Evolutionary conservation across 2,797 vertebrate species (phyloP).

Genomic region (Pangasius krempfi): DNA sequence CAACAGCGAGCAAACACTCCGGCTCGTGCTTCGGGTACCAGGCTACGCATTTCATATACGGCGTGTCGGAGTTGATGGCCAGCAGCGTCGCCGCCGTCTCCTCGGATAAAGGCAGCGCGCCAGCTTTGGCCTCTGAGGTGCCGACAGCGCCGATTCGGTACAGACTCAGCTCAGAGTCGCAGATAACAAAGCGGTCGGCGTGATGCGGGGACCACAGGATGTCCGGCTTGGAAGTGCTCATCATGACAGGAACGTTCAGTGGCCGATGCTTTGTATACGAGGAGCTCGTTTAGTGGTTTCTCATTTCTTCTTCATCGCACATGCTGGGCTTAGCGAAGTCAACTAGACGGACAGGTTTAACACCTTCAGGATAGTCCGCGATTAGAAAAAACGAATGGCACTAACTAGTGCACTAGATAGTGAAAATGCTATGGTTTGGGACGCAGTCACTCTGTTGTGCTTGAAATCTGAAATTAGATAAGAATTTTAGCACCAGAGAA

Average conservation of each 20-base stretch:
- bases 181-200: slow-evolving; percentile 93
- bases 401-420: background rate
- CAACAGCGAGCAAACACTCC: slow-evolving; percentile 94
- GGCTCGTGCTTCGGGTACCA: slow-evolving; percentile 98
- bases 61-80: slow-evolving; percentile 95
- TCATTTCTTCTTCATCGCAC: background rate
- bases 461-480: background rate
- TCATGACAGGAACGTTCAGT: slow-evolving; percentile 63
- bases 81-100: slow-evolving; percentile 91
- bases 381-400: background rate
- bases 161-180: slow-evolving; percentile 93
- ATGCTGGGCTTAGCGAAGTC: background rate
- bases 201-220: slow-evolving; percentile 98
- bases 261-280: background rate
- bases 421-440: background rate
- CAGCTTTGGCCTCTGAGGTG: slow-evolving; percentile 84
- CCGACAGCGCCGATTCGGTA: slow-evolving; percentile 91
- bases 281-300: background rate
- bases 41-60: slow-evolving; percentile 98
- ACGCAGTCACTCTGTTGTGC: background rate
- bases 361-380: background rate
- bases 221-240: slow-evolving; percentile 96
- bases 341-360: background rate
- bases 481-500: background rate
- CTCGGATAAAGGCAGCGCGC: slow-evolving; percentile 86